Conservation (phyloP, 1,140 invertebrate genomes). For the Paramacrobiotus metropolitanus region DNA sequence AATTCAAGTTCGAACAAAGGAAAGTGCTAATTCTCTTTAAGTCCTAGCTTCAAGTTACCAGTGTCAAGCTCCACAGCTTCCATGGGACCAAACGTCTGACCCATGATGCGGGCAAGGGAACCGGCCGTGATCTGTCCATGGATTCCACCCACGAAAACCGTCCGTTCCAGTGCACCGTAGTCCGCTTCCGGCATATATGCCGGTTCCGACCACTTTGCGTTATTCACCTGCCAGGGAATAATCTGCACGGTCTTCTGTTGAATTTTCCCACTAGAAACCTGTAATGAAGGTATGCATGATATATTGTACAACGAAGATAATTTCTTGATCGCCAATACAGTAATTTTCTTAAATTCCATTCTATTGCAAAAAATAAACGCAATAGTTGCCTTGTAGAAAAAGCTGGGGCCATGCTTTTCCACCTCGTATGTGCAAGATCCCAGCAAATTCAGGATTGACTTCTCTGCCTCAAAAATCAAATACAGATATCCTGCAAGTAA, state of each 20-base stretch:
- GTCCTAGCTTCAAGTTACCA: no score
- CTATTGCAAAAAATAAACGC: no score
- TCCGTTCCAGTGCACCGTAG: no score
- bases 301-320: no score
- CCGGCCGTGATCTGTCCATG: slow-evolving; percentile 87
- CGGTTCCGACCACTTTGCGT: slow-evolving; percentile 68
- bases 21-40: no score
- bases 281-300: no score
- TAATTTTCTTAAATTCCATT: no score
- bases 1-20: no score
- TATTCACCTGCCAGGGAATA: slow-evolving; percentile 76
- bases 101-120: slow-evolving; percentile 31
- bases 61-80: neutral
- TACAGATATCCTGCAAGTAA: neutral
- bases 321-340: no score
- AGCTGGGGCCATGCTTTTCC: slow-evolving; percentile 38
- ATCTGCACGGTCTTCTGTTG: slow-evolving; percentile 73
- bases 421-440: slow-evolving; percentile 51
- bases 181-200: slow-evolving; percentile 38
- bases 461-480: neutral
- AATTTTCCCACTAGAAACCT: slow-evolving; percentile 62
- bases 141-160: slow-evolving; percentile 86
- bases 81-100: neutral
- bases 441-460: slow-evolving; percentile 36
- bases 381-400: no score